Evolutionary conservation across 1,140 invertebrate species (phyloP).

Genomic region (Cylas formicarius): DNA sequence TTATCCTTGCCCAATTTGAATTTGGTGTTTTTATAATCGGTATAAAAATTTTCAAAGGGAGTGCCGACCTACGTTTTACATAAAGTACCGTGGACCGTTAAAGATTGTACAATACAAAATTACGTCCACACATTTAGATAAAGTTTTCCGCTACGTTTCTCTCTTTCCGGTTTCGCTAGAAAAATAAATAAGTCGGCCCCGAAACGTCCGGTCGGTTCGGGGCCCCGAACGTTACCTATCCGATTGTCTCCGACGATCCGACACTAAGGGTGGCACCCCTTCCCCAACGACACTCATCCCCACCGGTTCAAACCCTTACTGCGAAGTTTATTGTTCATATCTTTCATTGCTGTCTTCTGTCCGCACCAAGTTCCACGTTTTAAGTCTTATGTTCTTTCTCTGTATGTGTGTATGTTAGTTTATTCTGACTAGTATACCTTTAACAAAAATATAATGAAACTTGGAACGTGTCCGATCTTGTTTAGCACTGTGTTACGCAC

Average conservation of each 20-base stretch:
- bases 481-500: slow-evolving; percentile 11
- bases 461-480: slow-evolving; percentile 1
- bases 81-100: no score
- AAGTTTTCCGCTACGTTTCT: no score
- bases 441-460: slow-evolving; percentile 13
- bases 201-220: slow-evolving; percentile 14
- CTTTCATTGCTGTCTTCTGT: neutral
- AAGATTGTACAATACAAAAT: neutral
- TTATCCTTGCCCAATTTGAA: slow-evolving; percentile 1
- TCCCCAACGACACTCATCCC: neutral
- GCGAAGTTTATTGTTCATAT: neutral
- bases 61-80: no score
- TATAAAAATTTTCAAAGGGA: neutral
- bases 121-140: neutral
- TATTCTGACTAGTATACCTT: slow-evolving; percentile 5
- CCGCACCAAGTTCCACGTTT: neutral
- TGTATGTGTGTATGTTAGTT: slow-evolving; percentile 3
- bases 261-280: slow-evolving; percentile 15
- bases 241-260: slow-evolving; percentile 13
- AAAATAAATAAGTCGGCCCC: slow-evolving; percentile 11
- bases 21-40: neutral
- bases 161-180: no score
- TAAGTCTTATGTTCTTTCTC: neutral
- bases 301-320: neutral
- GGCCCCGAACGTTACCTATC: slow-evolving; percentile 18